phyloP scores from a whole-genome alignment of 2,888 invertebrate genomes.

The Synergus japonicus region DNA sequence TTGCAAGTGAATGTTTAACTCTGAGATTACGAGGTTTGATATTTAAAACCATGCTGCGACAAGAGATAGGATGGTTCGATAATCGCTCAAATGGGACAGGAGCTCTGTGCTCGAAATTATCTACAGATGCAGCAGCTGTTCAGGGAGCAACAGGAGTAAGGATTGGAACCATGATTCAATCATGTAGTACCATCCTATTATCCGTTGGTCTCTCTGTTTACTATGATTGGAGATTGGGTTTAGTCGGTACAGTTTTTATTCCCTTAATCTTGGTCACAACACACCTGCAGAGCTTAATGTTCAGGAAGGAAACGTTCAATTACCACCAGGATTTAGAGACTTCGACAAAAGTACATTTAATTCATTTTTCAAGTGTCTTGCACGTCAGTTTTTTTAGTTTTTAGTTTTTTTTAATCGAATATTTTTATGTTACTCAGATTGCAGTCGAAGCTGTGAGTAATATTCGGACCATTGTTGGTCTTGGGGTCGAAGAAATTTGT shows the following conservation, averaged over 20 bases:
- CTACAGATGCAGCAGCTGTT: slow-evolving; percentile 87
- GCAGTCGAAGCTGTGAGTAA: slow-evolving; percentile 89
- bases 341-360: slow-evolving; percentile 83
- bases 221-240: slow-evolving; percentile 87
- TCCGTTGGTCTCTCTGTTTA: slow-evolving; percentile 83
- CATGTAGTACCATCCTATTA: slow-evolving; percentile 84
- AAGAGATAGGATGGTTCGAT: slow-evolving; percentile 88
- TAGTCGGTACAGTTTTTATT: slow-evolving; percentile 85
- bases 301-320: slow-evolving; percentile 83
- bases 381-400: slow-evolving; percentile 74
- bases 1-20: slow-evolving; percentile 90
- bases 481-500: slow-evolving; percentile 86
- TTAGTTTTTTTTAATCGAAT: slow-evolving; percentile 54
- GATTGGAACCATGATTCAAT: slow-evolving; percentile 87
- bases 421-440: slow-evolving; percentile 79
- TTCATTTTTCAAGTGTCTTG: background rate
- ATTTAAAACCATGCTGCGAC: slow-evolving; percentile 84
- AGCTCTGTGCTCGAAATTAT: slow-evolving; percentile 85
- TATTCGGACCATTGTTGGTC: slow-evolving; percentile 86
- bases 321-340: slow-evolving; percentile 85
- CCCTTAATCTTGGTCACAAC: slow-evolving; percentile 85
- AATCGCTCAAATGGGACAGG: slow-evolving; percentile 86
- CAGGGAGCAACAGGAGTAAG: slow-evolving; percentile 93
- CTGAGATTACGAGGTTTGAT: slow-evolving; percentile 83
- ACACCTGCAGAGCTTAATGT: slow-evolving; percentile 84